Percentiles rank a stretch among this genome's conserved stretches.
Conservation (phyloP, 2,888 invertebrate genomes). For the Gari tellinella region DNA sequence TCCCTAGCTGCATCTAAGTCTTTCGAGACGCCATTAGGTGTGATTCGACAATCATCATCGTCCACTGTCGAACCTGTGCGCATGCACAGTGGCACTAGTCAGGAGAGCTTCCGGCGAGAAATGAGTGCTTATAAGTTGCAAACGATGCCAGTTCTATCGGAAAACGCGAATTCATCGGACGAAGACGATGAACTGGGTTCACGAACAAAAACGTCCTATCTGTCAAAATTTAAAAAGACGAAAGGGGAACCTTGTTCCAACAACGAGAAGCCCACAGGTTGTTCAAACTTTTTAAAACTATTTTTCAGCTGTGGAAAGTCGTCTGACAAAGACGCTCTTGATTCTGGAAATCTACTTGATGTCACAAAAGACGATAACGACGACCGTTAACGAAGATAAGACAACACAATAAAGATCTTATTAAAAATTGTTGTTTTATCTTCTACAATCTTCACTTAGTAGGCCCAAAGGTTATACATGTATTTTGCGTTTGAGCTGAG, state of each 20-base stretch:
- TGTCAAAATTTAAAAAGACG: not conserved
- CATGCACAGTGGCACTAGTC: slow-evolving; percentile 34
- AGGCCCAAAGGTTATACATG: too few relatives aligned
- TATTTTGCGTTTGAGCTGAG: too few relatives aligned
- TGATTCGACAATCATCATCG: slow-evolving; percentile 42
- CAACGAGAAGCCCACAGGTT: not conserved
- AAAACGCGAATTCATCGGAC: slow-evolving; percentile 32
- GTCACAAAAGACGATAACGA: too few relatives aligned
- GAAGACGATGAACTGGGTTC: slow-evolving; percentile 4
- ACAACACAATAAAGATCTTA: too few relatives aligned
- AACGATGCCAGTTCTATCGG: slow-evolving; percentile 40
- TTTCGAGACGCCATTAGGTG: slow-evolving; percentile 52
- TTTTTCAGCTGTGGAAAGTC: too few relatives aligned
- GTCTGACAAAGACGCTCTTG: too few relatives aligned
- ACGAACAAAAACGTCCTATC: not conserved
- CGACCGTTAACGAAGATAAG: too few relatives aligned
- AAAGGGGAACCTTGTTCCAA: not conserved
- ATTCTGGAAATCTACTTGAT: too few relatives aligned
- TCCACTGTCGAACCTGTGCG: slow-evolving; percentile 37
- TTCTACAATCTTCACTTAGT: too few relatives aligned
- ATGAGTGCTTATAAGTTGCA: slow-evolving; percentile 39
- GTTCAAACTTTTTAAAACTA: too few relatives aligned
- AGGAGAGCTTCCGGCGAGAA: slow-evolving; percentile 40
- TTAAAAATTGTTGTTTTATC: too few relatives aligned
- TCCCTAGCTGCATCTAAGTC: slow-evolving; percentile 24